Conservation (phyloP, 2,113 vertebrate genomes). For the Polypterus bichir region DNA sequence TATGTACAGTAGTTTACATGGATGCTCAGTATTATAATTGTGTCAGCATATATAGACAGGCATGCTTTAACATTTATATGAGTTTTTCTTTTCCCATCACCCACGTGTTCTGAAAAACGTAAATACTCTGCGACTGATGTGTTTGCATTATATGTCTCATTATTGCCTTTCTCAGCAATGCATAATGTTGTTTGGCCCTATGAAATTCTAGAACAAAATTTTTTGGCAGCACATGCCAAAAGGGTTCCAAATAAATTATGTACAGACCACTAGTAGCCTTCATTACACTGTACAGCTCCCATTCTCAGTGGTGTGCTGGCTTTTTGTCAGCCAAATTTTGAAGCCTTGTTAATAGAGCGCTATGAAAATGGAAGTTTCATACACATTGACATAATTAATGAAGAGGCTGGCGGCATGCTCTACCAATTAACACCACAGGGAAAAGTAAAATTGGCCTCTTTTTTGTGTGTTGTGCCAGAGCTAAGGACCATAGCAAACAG, state of each 20-base stretch:
- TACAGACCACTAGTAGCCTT: constrained; percentile 26
- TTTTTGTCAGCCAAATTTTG: constrained; percentile 41
- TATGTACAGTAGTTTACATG: too few species aligned
- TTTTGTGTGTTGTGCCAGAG: constrained; percentile 62
- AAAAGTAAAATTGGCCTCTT: constrained; percentile 76
- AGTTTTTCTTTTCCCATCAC: constrained; percentile 1
- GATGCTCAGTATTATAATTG: too few species aligned
- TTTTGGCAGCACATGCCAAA: constrained; percentile 8
- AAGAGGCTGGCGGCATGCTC: constrained; percentile 70
- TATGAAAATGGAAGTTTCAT: constrained; percentile 61
- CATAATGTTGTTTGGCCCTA: constrained; percentile 19
- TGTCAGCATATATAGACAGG: too few species aligned
- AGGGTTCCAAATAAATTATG: constrained; percentile 9
- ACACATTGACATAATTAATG: constrained; percentile 82
- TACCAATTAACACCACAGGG: constrained; percentile 86
- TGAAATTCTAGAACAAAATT: constrained; percentile 19
- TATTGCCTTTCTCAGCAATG: constrained; percentile 17
- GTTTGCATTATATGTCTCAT: constrained; percentile 7
- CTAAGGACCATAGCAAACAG: constrained; percentile 66
- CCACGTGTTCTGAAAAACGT: constrained; percentile 10
- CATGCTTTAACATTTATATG: too few species aligned
- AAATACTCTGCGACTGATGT: constrained; percentile 11
- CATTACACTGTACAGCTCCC: constrained; percentile 26
- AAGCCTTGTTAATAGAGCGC: constrained; percentile 52
- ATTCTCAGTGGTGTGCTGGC: constrained; percentile 28